Conservation (phyloP, 1,140 invertebrate genomes). For the Lasaia peninsularis region DNA sequence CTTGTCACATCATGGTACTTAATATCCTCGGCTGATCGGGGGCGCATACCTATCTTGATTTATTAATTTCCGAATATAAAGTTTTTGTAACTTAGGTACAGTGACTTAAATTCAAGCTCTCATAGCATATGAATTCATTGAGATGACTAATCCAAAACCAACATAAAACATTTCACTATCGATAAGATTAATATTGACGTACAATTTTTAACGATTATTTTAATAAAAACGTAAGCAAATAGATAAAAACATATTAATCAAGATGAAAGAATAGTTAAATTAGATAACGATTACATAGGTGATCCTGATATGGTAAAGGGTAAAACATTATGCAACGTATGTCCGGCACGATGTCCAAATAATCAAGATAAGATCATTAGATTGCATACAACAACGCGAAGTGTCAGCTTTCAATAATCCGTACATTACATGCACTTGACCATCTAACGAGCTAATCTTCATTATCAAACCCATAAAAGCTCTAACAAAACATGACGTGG, state of each 20-base stretch:
- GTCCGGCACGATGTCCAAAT: neutral
- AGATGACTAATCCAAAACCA: too few relatives aligned
- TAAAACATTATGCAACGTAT: neutral
- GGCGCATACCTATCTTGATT: too few relatives aligned
- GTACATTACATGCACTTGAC: constrained; percentile 26
- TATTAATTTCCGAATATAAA: too few relatives aligned
- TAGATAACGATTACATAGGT: neutral
- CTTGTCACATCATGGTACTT: too few relatives aligned
- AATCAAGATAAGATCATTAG: constrained; percentile 2
- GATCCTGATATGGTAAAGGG: neutral
- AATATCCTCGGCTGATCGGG: too few relatives aligned
- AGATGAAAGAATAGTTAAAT: neutral
- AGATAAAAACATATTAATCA: neutral
- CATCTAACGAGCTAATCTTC: constrained; percentile 31
- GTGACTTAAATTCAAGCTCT: too few relatives aligned
- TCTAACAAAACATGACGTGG: constrained; percentile 13
- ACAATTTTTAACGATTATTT: neutral
- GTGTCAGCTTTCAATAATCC: constrained; percentile 8
- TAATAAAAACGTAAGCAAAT: neutral
- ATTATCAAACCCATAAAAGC: constrained; percentile 30
- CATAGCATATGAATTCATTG: too few relatives aligned
- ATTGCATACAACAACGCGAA: constrained; percentile 3
- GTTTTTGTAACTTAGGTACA: too few relatives aligned
- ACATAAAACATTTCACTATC: neutral
- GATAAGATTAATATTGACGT: neutral